These are phyloP conservation scores for Automeris io DNA, from an alignment of 2,888 invertebrate genomes.

Conservation along the genomic window DNA sequence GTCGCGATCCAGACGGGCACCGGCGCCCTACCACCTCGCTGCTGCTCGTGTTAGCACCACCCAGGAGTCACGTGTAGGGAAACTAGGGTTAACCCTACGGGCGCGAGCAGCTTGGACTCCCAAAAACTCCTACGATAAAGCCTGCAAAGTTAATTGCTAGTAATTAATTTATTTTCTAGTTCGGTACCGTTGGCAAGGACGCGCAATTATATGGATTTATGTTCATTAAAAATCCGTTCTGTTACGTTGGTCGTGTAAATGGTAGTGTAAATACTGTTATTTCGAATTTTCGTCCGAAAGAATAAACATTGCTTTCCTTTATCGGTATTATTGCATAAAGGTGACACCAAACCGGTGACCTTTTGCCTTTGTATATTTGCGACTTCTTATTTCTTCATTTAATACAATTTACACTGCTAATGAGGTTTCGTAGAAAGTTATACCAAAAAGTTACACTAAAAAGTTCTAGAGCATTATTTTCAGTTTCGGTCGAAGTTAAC, in stretches of 20 bases:
- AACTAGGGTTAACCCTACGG: too few species aligned
- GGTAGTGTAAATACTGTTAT: not conserved
- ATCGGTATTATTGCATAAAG: not conserved
- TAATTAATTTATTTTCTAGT: not conserved
- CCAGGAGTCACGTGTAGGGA: too few species aligned
- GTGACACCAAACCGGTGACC: not conserved
- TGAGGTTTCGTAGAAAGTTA: not conserved
- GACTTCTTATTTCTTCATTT: constrained; percentile 1
- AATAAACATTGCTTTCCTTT: not conserved
- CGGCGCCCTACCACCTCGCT: too few species aligned
- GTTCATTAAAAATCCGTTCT: not conserved
- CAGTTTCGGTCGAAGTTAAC: not conserved
- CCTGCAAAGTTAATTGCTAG: too few species aligned
- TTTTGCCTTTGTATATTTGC: not conserved
- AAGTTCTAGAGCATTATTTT: not conserved
- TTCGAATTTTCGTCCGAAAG: not conserved
- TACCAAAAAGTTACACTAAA: not conserved
- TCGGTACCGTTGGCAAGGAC: not conserved
- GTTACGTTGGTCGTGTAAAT: not conserved
- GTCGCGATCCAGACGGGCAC: too few species aligned
- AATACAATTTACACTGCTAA: constrained; percentile 1
- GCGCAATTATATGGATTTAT: not conserved
- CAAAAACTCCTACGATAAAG: too few species aligned
- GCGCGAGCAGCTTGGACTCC: too few species aligned
- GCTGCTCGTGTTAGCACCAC: too few species aligned